phyloP scores from a whole-genome alignment of 2,113 vertebrate species.

The Laterallus jamaicensis region DNA sequence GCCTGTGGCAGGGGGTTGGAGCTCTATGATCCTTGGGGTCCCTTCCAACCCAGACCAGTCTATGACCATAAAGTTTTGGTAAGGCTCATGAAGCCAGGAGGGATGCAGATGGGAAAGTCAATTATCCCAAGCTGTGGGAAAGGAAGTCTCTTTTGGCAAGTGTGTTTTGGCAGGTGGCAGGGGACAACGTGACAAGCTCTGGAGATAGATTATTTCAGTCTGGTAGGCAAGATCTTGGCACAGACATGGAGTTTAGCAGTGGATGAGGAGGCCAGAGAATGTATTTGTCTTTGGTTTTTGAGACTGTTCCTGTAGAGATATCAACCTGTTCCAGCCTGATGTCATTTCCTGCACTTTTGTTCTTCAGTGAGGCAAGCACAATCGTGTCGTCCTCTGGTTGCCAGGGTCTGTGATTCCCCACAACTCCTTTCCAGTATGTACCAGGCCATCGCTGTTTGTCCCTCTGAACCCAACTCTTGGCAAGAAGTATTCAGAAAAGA shows the following conservation, averaged over 20 bases:
- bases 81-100: neutral
- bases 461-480: neutral
- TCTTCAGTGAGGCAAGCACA: neutral
- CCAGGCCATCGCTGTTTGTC: fast-evolving
- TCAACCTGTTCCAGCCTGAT: neutral
- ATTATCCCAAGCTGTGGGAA: neutral
- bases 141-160: neutral
- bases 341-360: neutral
- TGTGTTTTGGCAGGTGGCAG: neutral
- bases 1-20: no score
- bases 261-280: neutral
- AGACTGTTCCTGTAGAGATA: neutral
- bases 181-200: neutral
- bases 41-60: no score
- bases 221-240: neutral
- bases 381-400: neutral
- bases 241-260: neutral
- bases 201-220: neutral
- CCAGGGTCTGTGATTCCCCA: neutral
- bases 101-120: neutral
- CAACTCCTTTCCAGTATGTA: neutral
- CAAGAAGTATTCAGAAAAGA: neutral
- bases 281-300: neutral
- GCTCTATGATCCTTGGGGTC: no score
- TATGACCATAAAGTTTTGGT: neutral